Base-by-base conservation (phyloP, 2,797 vertebrate genomes). In the Rachycentron canadum region DNA sequence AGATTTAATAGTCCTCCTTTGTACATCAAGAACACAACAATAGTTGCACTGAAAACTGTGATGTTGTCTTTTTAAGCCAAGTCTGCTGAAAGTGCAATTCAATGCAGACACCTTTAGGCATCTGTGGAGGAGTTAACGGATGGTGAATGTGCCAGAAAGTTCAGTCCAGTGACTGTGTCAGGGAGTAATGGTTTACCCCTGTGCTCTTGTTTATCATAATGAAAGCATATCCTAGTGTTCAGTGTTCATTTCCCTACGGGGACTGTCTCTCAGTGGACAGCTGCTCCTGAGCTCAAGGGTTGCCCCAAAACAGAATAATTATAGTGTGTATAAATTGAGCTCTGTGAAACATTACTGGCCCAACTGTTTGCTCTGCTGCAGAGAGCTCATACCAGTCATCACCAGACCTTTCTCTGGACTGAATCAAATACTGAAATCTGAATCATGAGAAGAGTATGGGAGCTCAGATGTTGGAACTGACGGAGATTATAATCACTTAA, bases 231-330 rank as follows among this genome's bases (percentile, higher is more conserved):
- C 19, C 43, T 64, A 62, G 17, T 60, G 40, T 72, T 65, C 53
- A 56, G 34, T 70, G 66, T 47, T 68, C 47, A 60, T 78, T 69
- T 55, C 23, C 43, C 82, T 32, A 32, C 11, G 58, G 65, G 67
- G 53, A 16, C 17, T 7, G 23, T 55, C 58, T 74, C 82, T 69
- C 68, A 14, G 26, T 40, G 75, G 69, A 61, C 69, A 83, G 73
- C 55, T 86, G 68, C 47, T 83, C 32, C 38, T 23, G 30, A 78
- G 79, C 70, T 79, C 28, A 62, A 59, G 68, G 71, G 68, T 52
- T 67, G 23, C 59, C 62, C 69, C 30, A 50, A 65, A 83, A 64
- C 2, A 14, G 11, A 38, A 61, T 32, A 65, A 68, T 76, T 80
- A 86, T 30, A 21, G 25, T 47, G 43, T 47, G 26, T 36, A 69